phyloP scores from a whole-genome alignment of 2,113 vertebrate genomes.

The Dipodomys ordii region DNA sequence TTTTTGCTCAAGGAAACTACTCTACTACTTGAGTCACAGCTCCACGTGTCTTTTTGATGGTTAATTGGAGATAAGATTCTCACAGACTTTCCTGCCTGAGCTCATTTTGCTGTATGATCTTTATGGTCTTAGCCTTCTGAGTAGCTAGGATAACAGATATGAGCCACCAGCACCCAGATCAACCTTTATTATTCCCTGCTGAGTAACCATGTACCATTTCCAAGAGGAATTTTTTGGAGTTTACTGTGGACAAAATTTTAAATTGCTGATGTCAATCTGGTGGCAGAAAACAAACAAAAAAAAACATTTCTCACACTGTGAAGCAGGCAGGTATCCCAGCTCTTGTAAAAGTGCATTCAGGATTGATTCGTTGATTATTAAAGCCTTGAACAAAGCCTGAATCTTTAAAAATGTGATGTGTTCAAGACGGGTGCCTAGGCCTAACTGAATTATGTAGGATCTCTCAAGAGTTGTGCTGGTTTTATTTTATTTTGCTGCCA shows the following conservation, averaged over 20 bases:
- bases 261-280: background rate
- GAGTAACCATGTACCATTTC: background rate
- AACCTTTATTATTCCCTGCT: background rate
- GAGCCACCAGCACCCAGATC: background rate
- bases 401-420: too few species aligned
- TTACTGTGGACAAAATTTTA: background rate
- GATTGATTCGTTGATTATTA: background rate
- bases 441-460: background rate
- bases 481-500: background rate
- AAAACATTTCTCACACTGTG: background rate
- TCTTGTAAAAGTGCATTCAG: background rate
- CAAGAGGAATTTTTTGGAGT: background rate
- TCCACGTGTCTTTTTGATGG: too few species aligned
- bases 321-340: background rate
- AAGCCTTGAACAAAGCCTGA: background rate
- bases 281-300: background rate
- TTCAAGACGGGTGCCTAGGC: background rate
- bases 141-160: too few species aligned
- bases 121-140: too few species aligned
- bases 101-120: too few species aligned
- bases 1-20: too few species aligned
- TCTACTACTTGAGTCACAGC: too few species aligned
- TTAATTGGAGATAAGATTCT: too few species aligned
- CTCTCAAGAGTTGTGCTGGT: background rate
- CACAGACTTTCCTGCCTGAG: too few species aligned